phyloP scores from a whole-genome alignment of 2,113 vertebrate species.

The Cottus gobio region DNA sequence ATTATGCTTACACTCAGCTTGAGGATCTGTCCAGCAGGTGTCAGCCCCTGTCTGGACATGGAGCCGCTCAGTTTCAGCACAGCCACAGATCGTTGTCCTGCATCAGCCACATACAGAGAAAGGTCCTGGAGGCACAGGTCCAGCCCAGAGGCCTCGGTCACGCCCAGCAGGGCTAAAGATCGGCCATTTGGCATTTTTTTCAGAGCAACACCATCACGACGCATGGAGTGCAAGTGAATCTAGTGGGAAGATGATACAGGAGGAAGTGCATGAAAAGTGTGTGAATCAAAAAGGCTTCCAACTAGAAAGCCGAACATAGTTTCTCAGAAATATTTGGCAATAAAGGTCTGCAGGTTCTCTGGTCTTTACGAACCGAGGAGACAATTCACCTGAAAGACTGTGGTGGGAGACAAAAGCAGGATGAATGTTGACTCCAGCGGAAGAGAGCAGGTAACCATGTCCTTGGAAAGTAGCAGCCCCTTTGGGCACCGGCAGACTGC shows the following conservation, averaged over 20 bases:
- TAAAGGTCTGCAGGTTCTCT: background rate
- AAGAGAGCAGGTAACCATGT: constrained; percentile 82
- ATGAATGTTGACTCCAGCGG: constrained; percentile 82
- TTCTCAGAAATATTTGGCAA: background rate
- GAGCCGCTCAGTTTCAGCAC: constrained; percentile 80
- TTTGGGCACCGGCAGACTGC: constrained; percentile 87
- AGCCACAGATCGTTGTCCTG: constrained; percentile 76
- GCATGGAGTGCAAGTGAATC: constrained; percentile 86
- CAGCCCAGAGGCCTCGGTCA: constrained; percentile 73
- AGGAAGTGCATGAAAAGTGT: background rate
- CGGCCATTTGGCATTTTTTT: constrained; percentile 77
- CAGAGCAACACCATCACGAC: constrained; percentile 45
- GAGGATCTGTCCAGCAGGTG: constrained; percentile 75
- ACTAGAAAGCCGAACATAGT: background rate
- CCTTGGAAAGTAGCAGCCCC: constrained; percentile 79
- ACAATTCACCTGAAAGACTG: constrained; percentile 84
- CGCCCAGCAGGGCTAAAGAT: constrained; percentile 77
- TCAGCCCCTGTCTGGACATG: constrained; percentile 63
- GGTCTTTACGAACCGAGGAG: background rate
- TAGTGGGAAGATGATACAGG: constrained; percentile 33
- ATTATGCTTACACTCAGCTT: constrained; percentile 64
- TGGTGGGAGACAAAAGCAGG: constrained; percentile 78
- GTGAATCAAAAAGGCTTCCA: background rate
- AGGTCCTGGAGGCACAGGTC: constrained; percentile 82
- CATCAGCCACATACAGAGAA: constrained; percentile 85